Percentiles rank a stretch among this genome's conserved stretches.
phyloP scores from a whole-genome alignment of 2,888 invertebrate species.

The Drosophila trichaetosa region DNA sequence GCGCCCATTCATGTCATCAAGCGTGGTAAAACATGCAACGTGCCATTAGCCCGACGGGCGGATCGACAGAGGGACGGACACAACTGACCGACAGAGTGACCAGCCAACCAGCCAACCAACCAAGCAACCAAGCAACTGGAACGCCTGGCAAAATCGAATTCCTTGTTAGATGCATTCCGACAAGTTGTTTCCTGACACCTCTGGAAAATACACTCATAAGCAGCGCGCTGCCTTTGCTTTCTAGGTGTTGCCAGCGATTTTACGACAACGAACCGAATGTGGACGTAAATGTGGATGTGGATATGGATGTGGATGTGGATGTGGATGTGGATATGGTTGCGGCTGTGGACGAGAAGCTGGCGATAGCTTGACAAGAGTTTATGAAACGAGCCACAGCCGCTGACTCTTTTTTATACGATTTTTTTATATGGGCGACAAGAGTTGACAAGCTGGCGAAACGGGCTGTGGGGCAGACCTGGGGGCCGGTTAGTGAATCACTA shows the following conservation, averaged over 20 bases:
- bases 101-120: conserved; percentile 26
- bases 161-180: conserved; percentile 86
- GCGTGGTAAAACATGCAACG: conserved; percentile 84
- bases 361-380: conserved; percentile 79
- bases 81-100: conserved; percentile 49
- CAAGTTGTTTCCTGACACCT: conserved; percentile 86
- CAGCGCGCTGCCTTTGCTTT: conserved; percentile 49
- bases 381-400: conserved; percentile 76
- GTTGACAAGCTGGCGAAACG: conserved; percentile 62
- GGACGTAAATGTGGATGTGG: conserved; percentile 24
- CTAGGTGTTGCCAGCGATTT: conserved; percentile 79
- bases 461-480: conserved; percentile 37
- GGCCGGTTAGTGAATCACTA: conserved; percentile 77
- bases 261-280: conserved; percentile 60
- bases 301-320: conserved; percentile 18
- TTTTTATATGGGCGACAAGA: conserved; percentile 69
- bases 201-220: conserved; percentile 83
- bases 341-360: conserved; percentile 56
- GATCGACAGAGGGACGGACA: conserved; percentile 25
- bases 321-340: conserved; percentile 13
- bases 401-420: conserved; percentile 29
- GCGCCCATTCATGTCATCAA: conserved; percentile 84
- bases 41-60: conserved; percentile 81
- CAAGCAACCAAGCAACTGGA: conserved; percentile 63
- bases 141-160: conserved; percentile 85